Percentiles rank a stretch among this genome's conserved stretches.
These are phyloP conservation scores for Cyanistes caeruleus DNA, from an alignment of 2,113 vertebrate genomes.

Conservation along the genomic window DNA sequence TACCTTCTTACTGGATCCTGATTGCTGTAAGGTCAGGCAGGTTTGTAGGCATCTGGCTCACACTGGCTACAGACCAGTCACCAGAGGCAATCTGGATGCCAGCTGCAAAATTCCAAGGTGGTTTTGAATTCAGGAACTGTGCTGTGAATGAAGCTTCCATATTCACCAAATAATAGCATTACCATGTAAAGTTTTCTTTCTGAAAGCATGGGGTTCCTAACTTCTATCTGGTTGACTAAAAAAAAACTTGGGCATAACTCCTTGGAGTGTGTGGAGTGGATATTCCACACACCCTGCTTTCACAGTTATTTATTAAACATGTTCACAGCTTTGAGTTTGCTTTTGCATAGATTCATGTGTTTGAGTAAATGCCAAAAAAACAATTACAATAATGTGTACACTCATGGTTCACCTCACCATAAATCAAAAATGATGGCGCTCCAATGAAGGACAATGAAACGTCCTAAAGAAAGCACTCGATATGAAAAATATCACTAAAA, in stretches of 20 bases:
- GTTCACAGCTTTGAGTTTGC: not conserved
- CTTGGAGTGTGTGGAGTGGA: not conserved
- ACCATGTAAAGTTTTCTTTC: not conserved
- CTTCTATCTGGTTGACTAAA: not conserved
- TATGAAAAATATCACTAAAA: not conserved
- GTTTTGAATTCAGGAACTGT: not conserved
- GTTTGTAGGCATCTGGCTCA: slow-evolving; percentile 20
- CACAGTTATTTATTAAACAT: not conserved
- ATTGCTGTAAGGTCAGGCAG: not conserved
- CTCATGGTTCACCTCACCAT: not conserved
- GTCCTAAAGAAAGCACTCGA: not conserved
- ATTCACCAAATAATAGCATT: not conserved
- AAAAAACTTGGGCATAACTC: not conserved
- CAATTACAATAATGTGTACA: not conserved
- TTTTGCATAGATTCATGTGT: not conserved
- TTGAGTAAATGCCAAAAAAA: not conserved
- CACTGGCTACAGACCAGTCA: not conserved
- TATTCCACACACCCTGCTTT: not conserved
- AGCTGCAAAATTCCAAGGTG: slow-evolving; percentile 12
- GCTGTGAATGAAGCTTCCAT: not conserved
- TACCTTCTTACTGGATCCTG: not conserved
- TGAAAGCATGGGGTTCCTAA: not conserved
- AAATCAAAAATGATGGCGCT: not conserved
- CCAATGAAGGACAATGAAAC: not conserved
- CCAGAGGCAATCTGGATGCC: slow-evolving; percentile 27